Base-by-base conservation (phyloP, 2,888 invertebrate species). In the Eubasilissa splendida region DNA sequence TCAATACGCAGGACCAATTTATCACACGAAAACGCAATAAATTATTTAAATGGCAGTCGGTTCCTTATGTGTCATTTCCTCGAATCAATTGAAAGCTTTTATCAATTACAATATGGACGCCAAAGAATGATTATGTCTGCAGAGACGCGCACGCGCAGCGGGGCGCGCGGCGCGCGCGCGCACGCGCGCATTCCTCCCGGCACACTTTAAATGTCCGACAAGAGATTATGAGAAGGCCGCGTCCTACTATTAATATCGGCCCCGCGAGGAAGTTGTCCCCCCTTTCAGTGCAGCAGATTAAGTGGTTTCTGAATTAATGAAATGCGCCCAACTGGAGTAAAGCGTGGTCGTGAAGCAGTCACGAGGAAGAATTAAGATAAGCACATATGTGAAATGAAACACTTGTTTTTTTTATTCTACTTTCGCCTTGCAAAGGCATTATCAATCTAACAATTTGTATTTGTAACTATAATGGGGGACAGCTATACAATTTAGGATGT, bases 21-120 rank as follows among this genome's bases (percentile, higher is more conserved):
- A 68, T 42, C 10, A 22, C 53, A 53, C 9, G 53, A 52, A 68
- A 22, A 31, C 9, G 12, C 2, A 11, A 52, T 22, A 22, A 68
- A 52, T 68, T 68, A 68, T 22, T 11, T 22, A 60, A 60, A 60
- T 14, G 60, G 42, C 58, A n/a, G 50, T n/a, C 10, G 22, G 42
- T 50, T 12, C 9, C 33, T 52, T 68, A n/a, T 50, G 9, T 8
- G 68, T 50, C 52, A 68, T 68, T 68, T 73, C n/a, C 53, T 12
- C 22, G 53, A 77, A 70, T 59, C 70, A 52, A 63, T 71, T 78
- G 59, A 52, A 73, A 76, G 66, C 56, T 75, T 33, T 73, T 80
- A 77, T 80, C 77, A 77, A 77, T 80, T 80, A 77, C 52, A 53
- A 54, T 63, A 66, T 66, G 50, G 77, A 70, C 77, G 70, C 79